Conservation (phyloP, 30 jellyfish, hydroid and myxozoan species). For the Hydractinia echinata region DNA sequence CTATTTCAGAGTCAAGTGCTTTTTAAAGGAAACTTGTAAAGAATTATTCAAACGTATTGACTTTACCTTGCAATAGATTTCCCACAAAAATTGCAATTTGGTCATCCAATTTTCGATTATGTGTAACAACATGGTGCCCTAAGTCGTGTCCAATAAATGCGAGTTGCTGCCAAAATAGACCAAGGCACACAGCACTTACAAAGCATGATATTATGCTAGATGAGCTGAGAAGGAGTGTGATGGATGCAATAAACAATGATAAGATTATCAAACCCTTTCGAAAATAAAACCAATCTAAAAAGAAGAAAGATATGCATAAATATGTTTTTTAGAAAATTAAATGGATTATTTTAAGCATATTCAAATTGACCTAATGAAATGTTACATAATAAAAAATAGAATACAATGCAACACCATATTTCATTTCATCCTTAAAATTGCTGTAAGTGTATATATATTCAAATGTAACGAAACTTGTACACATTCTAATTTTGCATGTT, state of each 20-base stretch:
- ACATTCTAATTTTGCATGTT: no score
- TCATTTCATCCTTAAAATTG: no score
- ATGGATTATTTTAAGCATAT: no score
- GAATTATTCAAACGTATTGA: neutral
- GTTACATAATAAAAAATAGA: no score
- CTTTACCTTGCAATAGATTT: conserved; percentile 47
- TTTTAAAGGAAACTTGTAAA: no score
- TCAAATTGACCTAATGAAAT: no score
- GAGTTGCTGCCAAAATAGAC: conserved; percentile 92
- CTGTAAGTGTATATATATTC: no score
- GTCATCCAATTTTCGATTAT: conserved; percentile 57
- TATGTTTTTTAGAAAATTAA: no score
- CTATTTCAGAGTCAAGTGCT: no score
- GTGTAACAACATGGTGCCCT: conserved; percentile 93
- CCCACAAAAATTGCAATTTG: conserved; percentile 63
- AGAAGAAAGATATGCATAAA: neutral
- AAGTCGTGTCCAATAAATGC: conserved; percentile 97
- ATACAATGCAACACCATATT: no score
- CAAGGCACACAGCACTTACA: conserved; percentile 68
- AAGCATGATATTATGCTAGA: conserved; percentile 31
- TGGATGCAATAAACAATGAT: conserved; percentile 37
- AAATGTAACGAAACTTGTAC: no score
- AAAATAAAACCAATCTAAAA: conserved; percentile 63
- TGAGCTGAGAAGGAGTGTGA: conserved; percentile 27
- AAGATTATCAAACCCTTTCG: conserved; percentile 37